Conservation (phyloP, 1,140 invertebrate species). For the Papilio glaucus region DNA sequence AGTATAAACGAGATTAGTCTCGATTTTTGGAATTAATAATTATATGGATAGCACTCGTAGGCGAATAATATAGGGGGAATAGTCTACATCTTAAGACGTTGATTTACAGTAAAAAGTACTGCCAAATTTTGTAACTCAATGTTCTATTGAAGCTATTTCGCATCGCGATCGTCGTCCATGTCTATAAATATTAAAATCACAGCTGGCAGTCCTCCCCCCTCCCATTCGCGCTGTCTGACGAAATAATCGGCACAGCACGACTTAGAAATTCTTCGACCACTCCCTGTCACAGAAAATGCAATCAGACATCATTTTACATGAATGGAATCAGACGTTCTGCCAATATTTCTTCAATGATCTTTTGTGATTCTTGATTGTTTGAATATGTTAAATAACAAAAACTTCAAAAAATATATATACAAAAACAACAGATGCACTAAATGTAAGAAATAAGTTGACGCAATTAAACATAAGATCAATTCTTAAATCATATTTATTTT, state of each 20-base stretch:
- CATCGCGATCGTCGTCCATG: not conserved
- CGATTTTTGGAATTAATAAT: too few species aligned
- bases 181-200: not conserved
- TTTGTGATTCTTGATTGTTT: not conserved
- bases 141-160: not conserved
- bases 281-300: slow-evolving; percentile 4
- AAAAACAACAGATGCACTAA: too few species aligned
- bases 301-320: not conserved
- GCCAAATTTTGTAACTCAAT: not conserved
- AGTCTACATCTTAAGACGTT: too few species aligned
- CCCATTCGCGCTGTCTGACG: not conserved
- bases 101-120: too few species aligned
- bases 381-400: not conserved
- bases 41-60: too few species aligned
- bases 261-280: slow-evolving; percentile 3
- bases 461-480: too few species aligned
- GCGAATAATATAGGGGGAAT: too few species aligned
- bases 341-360: not conserved
- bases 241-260: slow-evolving; percentile 6
- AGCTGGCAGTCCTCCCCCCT: not conserved
- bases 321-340: not conserved
- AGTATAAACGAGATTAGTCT: too few species aligned
- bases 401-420: too few species aligned
- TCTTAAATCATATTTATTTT: too few species aligned
- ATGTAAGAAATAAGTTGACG: too few species aligned